phyloP scores from a whole-genome alignment of 2,888 invertebrate genomes.

The Callyntrura sp. region DNA sequence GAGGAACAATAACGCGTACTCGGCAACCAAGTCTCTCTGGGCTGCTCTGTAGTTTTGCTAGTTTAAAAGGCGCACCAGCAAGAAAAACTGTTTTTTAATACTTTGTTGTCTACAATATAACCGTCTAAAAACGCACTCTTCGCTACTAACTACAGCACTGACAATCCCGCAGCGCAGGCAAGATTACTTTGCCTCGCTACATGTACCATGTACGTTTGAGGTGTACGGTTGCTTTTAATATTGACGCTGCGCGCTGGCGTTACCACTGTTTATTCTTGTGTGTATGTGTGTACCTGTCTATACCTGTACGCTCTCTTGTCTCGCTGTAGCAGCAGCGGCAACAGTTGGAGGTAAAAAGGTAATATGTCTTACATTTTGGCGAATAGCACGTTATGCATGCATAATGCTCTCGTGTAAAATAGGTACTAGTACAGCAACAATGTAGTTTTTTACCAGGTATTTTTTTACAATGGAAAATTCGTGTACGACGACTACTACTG shows the following conservation, averaged over 20 bases:
- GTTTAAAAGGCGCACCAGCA: no score
- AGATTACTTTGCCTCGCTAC: conserved; percentile 17
- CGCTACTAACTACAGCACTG: no score
- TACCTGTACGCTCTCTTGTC: background rate
- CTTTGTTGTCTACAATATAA: conserved; percentile 12
- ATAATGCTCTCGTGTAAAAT: background rate
- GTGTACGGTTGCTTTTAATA: background rate
- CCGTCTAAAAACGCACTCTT: conserved; percentile 5
- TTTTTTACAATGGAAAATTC: conserved; percentile 27
- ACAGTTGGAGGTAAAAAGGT: conserved; percentile 26
- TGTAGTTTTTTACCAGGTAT: background rate
- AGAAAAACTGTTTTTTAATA: background rate
- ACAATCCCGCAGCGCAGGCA: conserved; percentile 17
- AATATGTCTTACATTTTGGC: conserved; percentile 16
- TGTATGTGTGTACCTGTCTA: background rate
- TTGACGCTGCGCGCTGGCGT: conserved; percentile 6
- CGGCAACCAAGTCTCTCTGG: background rate
- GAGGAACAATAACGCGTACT: conserved; percentile 6
- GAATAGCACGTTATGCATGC: conserved; percentile 42
- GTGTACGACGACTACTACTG: conserved; percentile 2
- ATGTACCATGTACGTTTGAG: background rate
- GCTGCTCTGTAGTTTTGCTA: no score
- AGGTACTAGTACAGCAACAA: conserved; percentile 2
- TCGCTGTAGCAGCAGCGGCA: conserved; percentile 13
- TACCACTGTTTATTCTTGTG: conserved; percentile 3